Evolutionary conservation across 2,888 invertebrate genomes (phyloP).

Genomic region (Drosophila tripunctata): DNA sequence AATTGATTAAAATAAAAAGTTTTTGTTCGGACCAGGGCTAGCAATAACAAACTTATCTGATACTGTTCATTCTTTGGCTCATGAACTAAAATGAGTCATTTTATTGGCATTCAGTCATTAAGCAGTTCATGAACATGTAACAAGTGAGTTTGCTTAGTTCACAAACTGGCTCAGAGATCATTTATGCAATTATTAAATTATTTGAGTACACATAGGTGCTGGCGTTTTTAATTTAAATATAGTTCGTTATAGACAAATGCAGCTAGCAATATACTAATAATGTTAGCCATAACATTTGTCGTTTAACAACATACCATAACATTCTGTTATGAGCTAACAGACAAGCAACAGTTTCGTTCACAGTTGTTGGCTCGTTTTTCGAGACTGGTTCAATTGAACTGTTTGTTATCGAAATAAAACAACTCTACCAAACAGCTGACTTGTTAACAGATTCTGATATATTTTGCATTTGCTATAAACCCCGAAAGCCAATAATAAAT

Average conservation of each 20-base stretch:
- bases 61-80: slow-evolving; percentile 28
- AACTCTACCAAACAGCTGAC: slow-evolving; percentile 31
- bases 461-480: neutral
- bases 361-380: neutral
- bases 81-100: slow-evolving; percentile 10
- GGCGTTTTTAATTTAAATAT: too few species aligned
- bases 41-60: slow-evolving; percentile 36
- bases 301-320: neutral
- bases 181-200: neutral
- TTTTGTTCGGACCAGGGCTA: slow-evolving; percentile 58
- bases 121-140: slow-evolving; percentile 3
- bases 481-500: neutral
- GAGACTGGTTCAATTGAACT: neutral
- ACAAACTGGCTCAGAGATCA: neutral
- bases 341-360: slow-evolving; percentile 5
- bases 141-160: neutral
- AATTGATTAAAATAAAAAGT: slow-evolving; percentile 57
- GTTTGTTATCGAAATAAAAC: slow-evolving; percentile 5
- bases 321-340: neutral
- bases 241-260: too few species aligned
- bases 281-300: too few species aligned
- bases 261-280: too few species aligned
- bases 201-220: too few species aligned
- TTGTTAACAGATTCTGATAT: neutral
- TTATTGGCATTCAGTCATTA: neutral